Percentiles rank a stretch among this genome's conserved stretches.
Evolutionary conservation across 1,140 invertebrate species (phyloP).

Genomic region (Vollenhovia emeryi): DNA sequence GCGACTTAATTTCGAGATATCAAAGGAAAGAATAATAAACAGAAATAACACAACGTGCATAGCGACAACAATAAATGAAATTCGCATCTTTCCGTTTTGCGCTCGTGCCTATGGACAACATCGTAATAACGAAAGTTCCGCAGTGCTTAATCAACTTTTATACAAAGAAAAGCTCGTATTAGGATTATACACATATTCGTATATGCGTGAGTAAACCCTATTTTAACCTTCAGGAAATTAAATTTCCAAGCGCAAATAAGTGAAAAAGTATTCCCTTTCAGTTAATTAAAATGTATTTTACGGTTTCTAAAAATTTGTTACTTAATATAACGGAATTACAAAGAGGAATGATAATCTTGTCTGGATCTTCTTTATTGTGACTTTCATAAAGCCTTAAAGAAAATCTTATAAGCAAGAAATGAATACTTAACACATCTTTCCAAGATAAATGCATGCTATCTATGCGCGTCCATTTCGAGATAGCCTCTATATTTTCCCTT

Average conservation of each 20-base stretch:
- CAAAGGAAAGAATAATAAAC: conserved; percentile 11
- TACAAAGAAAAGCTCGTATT: neutral
- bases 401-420: neutral
- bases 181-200: neutral
- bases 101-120: neutral
- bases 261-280: neutral
- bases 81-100: neutral
- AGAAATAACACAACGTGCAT: neutral
- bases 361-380: neutral
- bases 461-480: neutral
- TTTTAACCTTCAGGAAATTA: neutral
- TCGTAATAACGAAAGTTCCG: conserved; percentile 6
- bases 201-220: neutral
- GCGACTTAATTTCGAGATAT: conserved; percentile 23
- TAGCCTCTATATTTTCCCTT: neutral
- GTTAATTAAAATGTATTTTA: neutral
- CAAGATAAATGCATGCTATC: neutral
- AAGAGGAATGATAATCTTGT: neutral
- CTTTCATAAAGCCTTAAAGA: neutral
- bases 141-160: neutral
- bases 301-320: neutral
- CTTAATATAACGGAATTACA: neutral
- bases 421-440: neutral
- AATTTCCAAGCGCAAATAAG: neutral
- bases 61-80: neutral